These are phyloP conservation scores for Ctena decussata DNA, from an alignment of 2,888 invertebrate genomes.

Conservation along the genomic window DNA sequence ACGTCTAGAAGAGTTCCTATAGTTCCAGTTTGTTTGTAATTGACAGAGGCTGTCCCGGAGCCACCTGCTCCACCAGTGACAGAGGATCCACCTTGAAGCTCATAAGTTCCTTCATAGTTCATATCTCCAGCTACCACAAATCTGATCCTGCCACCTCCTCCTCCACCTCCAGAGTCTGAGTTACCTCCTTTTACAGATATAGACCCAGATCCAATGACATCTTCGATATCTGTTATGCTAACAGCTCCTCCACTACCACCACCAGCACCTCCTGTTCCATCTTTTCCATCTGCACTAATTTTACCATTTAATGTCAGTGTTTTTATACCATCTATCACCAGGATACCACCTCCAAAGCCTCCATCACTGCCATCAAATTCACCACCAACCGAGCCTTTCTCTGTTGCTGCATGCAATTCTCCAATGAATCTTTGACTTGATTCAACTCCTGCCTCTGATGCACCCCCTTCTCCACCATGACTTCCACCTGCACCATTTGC, in stretches of 20 bases:
- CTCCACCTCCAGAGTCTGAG: conserved; percentile 66
- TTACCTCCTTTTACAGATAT: conserved; percentile 68
- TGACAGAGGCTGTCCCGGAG: conserved; percentile 70
- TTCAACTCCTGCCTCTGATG: conserved; percentile 28
- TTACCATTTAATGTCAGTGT: conserved; percentile 67
- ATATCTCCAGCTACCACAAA: conserved; percentile 56
- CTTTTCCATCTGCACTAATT: conserved; percentile 68
- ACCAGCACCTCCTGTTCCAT: conserved; percentile 60
- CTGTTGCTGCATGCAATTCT: conserved; percentile 32
- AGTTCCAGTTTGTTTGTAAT: conserved; percentile 27
- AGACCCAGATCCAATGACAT: conserved; percentile 66
- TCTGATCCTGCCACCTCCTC: conserved; percentile 75
- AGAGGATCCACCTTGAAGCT: conserved; percentile 68
- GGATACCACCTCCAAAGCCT: conserved; percentile 67
- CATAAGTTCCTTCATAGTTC: conserved; percentile 68
- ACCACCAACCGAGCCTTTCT: conserved; percentile 70
- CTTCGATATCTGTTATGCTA: conserved; percentile 22
- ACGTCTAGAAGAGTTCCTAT: conserved; percentile 43
- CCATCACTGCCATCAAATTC: conserved; percentile 54
- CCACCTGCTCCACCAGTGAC: conserved; percentile 66
- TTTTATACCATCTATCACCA: conserved; percentile 43
- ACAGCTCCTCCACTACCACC: conserved; percentile 76
- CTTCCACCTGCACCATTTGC: conserved; percentile 70
- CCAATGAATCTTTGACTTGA: conserved; percentile 54
- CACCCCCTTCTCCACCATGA: conserved; percentile 78